A percentile compares a stretch with the other conserved stretches of the same genome.
Evolutionary conservation across 2,888 invertebrate genomes (phyloP).

Genomic region (Muschampia plurimacula): DNA sequence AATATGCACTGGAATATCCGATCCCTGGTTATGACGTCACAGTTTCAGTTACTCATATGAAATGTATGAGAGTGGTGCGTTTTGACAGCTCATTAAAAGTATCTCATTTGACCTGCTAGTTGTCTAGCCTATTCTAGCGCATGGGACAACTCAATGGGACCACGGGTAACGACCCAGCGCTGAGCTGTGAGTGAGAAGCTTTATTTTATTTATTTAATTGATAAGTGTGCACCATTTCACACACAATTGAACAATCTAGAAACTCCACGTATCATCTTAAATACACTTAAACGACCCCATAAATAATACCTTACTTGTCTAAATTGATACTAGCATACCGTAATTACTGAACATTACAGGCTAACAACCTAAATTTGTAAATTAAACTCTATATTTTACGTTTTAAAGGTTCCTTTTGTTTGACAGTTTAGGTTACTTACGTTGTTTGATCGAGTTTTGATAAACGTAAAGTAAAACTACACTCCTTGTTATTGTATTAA

Average conservation of each 20-base stretch:
- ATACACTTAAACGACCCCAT: slow-evolving; percentile 32
- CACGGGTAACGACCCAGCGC: no score
- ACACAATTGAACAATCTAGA: slow-evolving; percentile 21
- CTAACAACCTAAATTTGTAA: neutral
- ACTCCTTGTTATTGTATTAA: slow-evolving; percentile 17
- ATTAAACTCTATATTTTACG: neutral
- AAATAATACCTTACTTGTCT: slow-evolving; percentile 52
- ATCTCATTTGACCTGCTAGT: no score
- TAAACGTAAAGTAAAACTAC: neutral
- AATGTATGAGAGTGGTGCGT: no score
- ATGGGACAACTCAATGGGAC: no score
- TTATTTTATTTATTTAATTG: neutral
- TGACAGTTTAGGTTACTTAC: neutral
- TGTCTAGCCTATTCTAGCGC: no score
- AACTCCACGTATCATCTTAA: slow-evolving; percentile 35
- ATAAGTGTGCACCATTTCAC: slow-evolving; percentile 16
- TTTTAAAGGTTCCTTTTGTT: neutral
- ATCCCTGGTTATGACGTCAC: no score
- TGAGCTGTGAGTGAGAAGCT: neutral
- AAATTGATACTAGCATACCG: slow-evolving; percentile 55
- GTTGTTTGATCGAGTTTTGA: neutral
- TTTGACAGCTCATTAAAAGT: no score
- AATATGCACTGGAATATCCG: no score
- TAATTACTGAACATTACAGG: slow-evolving; percentile 50
- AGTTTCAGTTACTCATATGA: no score